A percentile compares a stretch with the other conserved stretches of the same genome.
phyloP scores from a whole-genome alignment of 1,140 invertebrate genomes.

The Ericerus pela region DNA sequence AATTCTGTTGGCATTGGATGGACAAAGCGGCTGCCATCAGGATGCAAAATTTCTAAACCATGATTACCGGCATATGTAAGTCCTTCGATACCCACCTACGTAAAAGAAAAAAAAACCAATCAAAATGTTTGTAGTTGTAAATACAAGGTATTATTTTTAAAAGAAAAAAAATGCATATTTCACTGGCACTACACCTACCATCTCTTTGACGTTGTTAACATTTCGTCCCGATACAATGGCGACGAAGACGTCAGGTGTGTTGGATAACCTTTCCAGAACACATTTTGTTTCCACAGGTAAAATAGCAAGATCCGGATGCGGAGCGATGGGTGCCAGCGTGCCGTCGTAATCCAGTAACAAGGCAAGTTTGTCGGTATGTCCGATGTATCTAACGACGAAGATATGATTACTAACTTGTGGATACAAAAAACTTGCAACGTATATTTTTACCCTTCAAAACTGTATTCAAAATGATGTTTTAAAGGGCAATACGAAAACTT shows the following conservation, averaged over 20 bases:
- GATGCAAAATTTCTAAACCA: slow-evolving; percentile 77
- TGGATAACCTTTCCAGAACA: slow-evolving; percentile 63
- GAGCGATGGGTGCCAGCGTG: slow-evolving; percentile 71
- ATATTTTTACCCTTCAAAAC: too few species aligned
- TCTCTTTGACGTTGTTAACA: slow-evolving; percentile 73
- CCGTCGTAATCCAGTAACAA: slow-evolving; percentile 79
- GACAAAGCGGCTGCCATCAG: slow-evolving; percentile 78
- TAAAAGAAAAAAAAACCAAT: not conserved
- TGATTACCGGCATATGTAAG: slow-evolving; percentile 53
- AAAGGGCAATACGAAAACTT: too few species aligned
- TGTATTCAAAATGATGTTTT: too few species aligned
- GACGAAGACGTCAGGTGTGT: slow-evolving; percentile 75
- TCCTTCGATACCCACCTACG: slow-evolving; percentile 61
- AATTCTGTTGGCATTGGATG: slow-evolving; percentile 78
- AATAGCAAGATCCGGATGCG: slow-evolving; percentile 74
- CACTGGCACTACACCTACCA: slow-evolving; percentile 38
- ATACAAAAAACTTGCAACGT: not conserved
- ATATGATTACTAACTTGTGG: not conserved
- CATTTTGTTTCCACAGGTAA: slow-evolving; percentile 72
- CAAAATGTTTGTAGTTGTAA: slow-evolving; percentile 9
- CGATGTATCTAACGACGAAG: slow-evolving; percentile 51
- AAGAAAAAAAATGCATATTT: not conserved
- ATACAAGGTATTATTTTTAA: not conserved
- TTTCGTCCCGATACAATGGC: slow-evolving; percentile 75
- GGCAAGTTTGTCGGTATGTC: slow-evolving; percentile 67